These are phyloP conservation scores for Myrmophylax atrothorax DNA, from an alignment of 2,113 vertebrate species.

Conservation along the genomic window DNA sequence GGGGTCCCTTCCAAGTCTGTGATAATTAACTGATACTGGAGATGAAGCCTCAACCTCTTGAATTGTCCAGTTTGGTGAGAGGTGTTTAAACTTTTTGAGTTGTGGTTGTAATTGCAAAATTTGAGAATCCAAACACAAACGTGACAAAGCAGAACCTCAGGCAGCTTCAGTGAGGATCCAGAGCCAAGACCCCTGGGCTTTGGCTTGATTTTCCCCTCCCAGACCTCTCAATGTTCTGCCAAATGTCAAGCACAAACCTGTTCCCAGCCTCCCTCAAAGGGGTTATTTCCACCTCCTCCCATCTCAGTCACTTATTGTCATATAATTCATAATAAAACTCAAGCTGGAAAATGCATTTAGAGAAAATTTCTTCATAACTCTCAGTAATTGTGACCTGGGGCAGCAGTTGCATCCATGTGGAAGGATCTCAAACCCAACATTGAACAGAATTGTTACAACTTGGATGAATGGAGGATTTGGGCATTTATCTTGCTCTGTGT, in stretches of 20 bases:
- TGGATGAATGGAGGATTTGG: background rate
- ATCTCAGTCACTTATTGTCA: background rate
- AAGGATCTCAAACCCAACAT: background rate
- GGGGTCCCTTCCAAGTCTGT: background rate
- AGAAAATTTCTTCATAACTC: background rate
- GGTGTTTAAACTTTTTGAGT: background rate
- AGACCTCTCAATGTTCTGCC: background rate
- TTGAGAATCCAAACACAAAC: background rate
- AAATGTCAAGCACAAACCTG: background rate
- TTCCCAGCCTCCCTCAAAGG: background rate
- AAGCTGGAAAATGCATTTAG: background rate
- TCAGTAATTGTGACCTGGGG: background rate
- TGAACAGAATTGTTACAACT: background rate
- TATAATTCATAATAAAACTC: slow-evolving; percentile 8
- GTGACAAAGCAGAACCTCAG: background rate
- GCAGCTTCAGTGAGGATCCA: background rate
- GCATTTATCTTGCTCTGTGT: background rate
- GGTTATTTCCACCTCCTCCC: background rate
- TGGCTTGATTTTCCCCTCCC: no score
- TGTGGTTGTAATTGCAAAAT: background rate
- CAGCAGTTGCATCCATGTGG: background rate
- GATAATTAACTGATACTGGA: background rate
- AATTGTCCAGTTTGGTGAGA: background rate
- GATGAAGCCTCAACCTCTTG: background rate
- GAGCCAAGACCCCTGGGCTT: background rate